These are phyloP conservation scores for Scrobipalpa costella DNA, from an alignment of 2,888 invertebrate genomes.

Conservation along the genomic window DNA sequence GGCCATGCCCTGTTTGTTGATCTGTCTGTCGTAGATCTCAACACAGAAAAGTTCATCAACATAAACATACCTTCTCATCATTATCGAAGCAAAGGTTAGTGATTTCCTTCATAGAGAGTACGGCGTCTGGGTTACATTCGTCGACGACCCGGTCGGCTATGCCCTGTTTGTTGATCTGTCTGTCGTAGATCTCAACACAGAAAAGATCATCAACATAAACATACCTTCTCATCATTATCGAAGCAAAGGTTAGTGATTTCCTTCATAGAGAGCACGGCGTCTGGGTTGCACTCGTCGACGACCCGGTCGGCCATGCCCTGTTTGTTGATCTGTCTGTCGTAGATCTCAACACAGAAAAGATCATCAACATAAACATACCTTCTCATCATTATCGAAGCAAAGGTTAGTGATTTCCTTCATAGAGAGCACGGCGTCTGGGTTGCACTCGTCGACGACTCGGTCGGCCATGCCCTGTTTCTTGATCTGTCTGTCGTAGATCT, in stretches of 20 bases:
- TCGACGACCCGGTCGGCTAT: background rate
- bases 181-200: background rate
- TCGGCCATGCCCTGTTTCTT: slow-evolving; percentile 66
- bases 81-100: no score
- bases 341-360: background rate
- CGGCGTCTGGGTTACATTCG: no score
- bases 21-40: background rate
- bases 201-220: background rate
- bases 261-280: no score
- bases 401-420: slow-evolving; percentile 94
- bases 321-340: background rate
- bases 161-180: background rate
- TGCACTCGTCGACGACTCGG: slow-evolving; percentile 98
- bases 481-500: background rate
- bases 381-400: slow-evolving; percentile 79
- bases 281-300: no score
- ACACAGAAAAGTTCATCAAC: background rate
- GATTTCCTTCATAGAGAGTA: no score
- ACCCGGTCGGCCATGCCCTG: background rate
- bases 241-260: no score
- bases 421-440: slow-evolving; percentile 96
- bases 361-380: no score
- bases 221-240: no score
- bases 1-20: background rate
- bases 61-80: no score